Evolutionary conservation across 2,888 invertebrate genomes (phyloP).

Genomic region (Brachypterus glaber): DNA sequence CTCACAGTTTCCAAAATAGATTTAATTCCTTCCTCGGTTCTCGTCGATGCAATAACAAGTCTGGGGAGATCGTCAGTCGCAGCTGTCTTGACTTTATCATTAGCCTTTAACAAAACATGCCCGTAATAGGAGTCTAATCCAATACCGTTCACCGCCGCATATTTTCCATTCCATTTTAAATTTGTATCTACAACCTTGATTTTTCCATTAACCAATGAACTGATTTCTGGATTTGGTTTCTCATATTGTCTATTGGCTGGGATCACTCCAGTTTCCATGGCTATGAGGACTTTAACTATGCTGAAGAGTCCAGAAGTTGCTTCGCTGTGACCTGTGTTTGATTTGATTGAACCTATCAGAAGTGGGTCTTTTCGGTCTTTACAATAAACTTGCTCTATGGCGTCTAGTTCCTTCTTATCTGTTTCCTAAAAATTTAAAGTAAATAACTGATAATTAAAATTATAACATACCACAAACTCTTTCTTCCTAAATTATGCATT

Average conservation of each 20-base stretch:
- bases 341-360: conserved; percentile 89
- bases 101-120: conserved; percentile 75
- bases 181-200: conserved; percentile 70
- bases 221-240: conserved; percentile 82
- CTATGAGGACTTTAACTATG: conserved; percentile 79
- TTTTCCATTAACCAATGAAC: conserved; percentile 74
- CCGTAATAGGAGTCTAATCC: conserved; percentile 97
- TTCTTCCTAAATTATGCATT: too few relatives aligned
- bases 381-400: conserved; percentile 84
- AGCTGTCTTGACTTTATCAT: conserved; percentile 54
- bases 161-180: conserved; percentile 73
- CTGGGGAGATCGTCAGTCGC: conserved; percentile 51
- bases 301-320: conserved; percentile 81
- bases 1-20: conserved; percentile 47
- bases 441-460: neutral
- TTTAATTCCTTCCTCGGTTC: conserved; percentile 72
- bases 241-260: conserved; percentile 85
- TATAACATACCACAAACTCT: too few relatives aligned
- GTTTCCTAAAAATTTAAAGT: conserved; percentile 30
- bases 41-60: conserved; percentile 68
- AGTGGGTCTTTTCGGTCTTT: conserved; percentile 67
- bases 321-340: conserved; percentile 97
- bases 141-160: conserved; percentile 89
- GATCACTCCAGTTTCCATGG: conserved; percentile 82
- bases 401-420: conserved; percentile 72